Percentiles rank a stretch among this genome's conserved stretches.
Conservation (phyloP, 2,888 invertebrate genomes). For the Archaeoteleia sp. region DNA sequence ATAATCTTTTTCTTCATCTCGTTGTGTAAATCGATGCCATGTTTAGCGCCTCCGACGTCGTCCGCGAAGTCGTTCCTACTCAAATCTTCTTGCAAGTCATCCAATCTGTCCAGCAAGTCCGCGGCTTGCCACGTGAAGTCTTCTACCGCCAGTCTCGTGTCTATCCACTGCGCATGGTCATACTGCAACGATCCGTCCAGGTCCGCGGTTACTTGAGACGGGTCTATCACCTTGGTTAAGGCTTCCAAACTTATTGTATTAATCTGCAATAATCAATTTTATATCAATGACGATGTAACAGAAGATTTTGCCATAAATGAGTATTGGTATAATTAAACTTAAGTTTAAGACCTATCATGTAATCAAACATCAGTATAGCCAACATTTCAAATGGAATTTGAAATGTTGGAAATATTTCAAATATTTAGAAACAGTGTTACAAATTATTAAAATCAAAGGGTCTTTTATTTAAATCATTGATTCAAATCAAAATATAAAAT, state of each 20-base stretch:
- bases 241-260: slow-evolving; percentile 97
- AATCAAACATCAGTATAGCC: too few relatives aligned
- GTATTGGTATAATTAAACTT: too few relatives aligned
- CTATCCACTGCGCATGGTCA: slow-evolving; percentile 98
- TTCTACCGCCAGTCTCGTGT: slow-evolving; percentile 93
- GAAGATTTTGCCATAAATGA: too few relatives aligned
- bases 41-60: slow-evolving; percentile 93
- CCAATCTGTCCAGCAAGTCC: slow-evolving; percentile 92
- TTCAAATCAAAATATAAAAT: too few relatives aligned
- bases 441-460: too few relatives aligned
- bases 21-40: slow-evolving; percentile 93
- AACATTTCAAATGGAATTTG: too few relatives aligned
- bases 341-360: too few relatives aligned
- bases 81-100: slow-evolving; percentile 94
- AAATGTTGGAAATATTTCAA: too few relatives aligned
- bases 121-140: slow-evolving; percentile 97
- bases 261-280: slow-evolving; percentile 79
- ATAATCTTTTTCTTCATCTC: slow-evolving; percentile 95
- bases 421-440: too few relatives aligned
- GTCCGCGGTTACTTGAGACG: slow-evolving; percentile 93
- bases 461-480: too few relatives aligned
- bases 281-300: neutral
- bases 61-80: slow-evolving; percentile 95
- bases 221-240: slow-evolving; percentile 93
- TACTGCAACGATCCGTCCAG: slow-evolving; percentile 95